These are phyloP conservation scores for Bettongia penicillata DNA, from an alignment of 2,113 vertebrate species.

Conservation along the genomic window DNA sequence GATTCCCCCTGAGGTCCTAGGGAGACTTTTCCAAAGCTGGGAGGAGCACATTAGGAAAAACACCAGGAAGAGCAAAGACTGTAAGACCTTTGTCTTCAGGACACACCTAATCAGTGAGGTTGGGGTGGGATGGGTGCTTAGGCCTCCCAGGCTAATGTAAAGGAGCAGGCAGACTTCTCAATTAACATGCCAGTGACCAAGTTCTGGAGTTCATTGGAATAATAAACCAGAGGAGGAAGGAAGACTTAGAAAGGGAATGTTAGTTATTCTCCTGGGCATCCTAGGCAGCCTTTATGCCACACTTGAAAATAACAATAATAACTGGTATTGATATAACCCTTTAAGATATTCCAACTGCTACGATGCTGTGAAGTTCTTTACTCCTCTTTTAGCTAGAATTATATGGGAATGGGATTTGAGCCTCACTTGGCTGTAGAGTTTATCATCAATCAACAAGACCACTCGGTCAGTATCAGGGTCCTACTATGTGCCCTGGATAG, in stretches of 20 bases:
- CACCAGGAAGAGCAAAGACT: conserved; percentile 25
- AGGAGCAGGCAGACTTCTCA: background rate
- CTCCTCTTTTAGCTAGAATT: background rate
- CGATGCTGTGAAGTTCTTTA: background rate
- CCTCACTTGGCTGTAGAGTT: background rate
- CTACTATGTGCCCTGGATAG: no score
- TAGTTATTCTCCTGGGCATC: background rate
- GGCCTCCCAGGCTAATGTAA: background rate
- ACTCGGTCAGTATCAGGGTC: background rate
- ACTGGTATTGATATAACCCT: background rate
- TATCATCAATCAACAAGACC: background rate
- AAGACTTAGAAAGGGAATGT: background rate
- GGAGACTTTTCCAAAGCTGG: conserved; percentile 9
- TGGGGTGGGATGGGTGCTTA: background rate
- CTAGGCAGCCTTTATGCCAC: background rate
- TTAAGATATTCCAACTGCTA: background rate
- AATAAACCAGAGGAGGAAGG: background rate
- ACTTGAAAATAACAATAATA: background rate
- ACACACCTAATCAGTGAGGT: background rate
- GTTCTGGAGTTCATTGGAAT: background rate
- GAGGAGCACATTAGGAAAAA: background rate
- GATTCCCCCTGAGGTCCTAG: background rate
- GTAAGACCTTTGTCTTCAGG: conserved; percentile 16
- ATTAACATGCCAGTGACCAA: background rate
- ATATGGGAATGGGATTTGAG: background rate